A percentile compares a stretch with the other conserved stretches of the same genome.
Evolutionary conservation across 2,888 invertebrate genomes (phyloP).

Genomic region (Amiota minor): DNA sequence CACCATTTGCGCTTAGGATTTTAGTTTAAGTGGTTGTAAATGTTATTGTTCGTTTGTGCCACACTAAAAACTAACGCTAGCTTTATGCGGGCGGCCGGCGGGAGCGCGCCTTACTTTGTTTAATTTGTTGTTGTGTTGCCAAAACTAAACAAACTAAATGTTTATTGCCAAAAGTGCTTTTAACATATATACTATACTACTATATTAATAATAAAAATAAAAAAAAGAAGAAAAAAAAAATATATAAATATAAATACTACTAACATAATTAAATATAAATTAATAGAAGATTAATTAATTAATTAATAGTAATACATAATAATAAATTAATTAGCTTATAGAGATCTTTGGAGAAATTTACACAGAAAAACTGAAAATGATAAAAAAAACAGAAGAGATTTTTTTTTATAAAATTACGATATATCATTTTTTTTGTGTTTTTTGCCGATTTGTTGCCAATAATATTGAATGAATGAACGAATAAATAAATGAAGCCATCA

Average conservation of each 20-base stretch:
- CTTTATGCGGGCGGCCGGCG: neutral
- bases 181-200: conserved; percentile 49
- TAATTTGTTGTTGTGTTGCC: conserved; percentile 27
- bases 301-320: conserved; percentile 2
- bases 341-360: neutral
- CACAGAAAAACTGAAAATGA: neutral
- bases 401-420: neutral
- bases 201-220: neutral
- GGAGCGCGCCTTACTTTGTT: conserved; percentile 5
- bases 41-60: conserved; percentile 7
- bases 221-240: neutral
- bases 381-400: neutral
- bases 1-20: neutral
- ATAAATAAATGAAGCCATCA: conserved; percentile 4
- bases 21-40: conserved; percentile 9
- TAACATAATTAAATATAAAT: conserved; percentile 12
- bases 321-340: neutral
- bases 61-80: conserved; percentile 17
- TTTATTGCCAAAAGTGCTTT: conserved; percentile 70
- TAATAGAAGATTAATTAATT: conserved; percentile 7
- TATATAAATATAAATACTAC: conserved; percentile 14
- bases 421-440: conserved; percentile 22
- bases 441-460: conserved; percentile 69
- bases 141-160: conserved; percentile 27
- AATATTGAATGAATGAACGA: conserved; percentile 17